Evolutionary conservation across 2,797 vertebrate species (phyloP).

Genomic region (Melanotaenia pygmaea): DNA sequence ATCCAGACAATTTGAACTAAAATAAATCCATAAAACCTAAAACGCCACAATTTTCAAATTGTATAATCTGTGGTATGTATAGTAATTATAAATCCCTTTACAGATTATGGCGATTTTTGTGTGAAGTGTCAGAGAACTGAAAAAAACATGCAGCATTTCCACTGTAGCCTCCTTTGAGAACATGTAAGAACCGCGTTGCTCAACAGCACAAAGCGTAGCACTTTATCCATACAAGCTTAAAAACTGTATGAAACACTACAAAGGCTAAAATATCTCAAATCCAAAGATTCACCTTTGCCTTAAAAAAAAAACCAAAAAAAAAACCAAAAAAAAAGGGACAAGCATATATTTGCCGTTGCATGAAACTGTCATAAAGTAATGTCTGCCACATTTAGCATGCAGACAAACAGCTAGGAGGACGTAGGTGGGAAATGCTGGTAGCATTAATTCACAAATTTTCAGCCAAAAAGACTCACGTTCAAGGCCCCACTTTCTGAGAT

Average conservation of each 20-base stretch:
- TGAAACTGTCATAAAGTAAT: background rate
- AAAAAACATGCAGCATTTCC: background rate
- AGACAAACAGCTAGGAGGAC: background rate
- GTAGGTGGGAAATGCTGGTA: background rate
- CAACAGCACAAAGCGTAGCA: background rate
- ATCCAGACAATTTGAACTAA: constrained; percentile 24
- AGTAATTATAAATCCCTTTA: constrained; percentile 15
- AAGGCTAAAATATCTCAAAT: too few relatives aligned
- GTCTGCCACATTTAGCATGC: background rate
- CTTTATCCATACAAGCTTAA: constrained; percentile 13
- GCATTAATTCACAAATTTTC: background rate
- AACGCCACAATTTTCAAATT: background rate
- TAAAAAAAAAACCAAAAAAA: background rate
- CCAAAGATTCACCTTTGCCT: background rate
- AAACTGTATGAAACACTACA: too few relatives aligned
- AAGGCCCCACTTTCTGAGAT: background rate
- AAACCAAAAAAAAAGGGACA: background rate
- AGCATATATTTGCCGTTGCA: background rate
- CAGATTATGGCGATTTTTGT: constrained; percentile 3
- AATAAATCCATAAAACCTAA: background rate
- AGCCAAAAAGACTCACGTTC: background rate
- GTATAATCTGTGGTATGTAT: constrained; percentile 6
- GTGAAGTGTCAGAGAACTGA: background rate
- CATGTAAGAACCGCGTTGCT: background rate
- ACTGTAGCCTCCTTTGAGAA: background rate